Percentiles rank a stretch among this genome's conserved stretches.
phyloP scores from a whole-genome alignment of 2,797 vertebrate genomes.

The Peromyscus nudipes region DNA sequence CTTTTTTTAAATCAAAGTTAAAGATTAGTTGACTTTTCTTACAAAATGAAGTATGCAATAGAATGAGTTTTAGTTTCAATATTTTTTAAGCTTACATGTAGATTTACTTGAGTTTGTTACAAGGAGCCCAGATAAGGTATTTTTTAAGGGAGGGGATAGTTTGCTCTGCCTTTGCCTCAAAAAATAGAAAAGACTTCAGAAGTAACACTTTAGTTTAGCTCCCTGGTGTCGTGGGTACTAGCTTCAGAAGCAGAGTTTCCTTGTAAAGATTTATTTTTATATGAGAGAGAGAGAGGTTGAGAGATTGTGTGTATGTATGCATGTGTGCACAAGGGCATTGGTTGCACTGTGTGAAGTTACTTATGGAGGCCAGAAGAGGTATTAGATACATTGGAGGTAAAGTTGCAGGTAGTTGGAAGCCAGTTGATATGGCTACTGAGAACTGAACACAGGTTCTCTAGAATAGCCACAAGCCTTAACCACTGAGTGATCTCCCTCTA shows the following conservation, averaged over 20 bases:
- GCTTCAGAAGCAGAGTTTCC: conserved; percentile 2
- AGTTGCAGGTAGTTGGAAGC: background rate
- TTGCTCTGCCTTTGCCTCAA: conserved; percentile 31
- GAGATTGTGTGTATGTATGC: background rate
- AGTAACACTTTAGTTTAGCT: conserved; percentile 52
- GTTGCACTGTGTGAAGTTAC: background rate
- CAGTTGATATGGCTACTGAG: no score
- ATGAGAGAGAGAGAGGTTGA: background rate
- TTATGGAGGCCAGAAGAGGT: background rate
- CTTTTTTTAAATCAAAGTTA: background rate
- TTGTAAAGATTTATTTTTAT: background rate
- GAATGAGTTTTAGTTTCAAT: conserved; percentile 20
- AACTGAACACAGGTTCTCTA: background rate
- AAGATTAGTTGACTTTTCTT: conserved; percentile 37
- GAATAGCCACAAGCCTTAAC: background rate
- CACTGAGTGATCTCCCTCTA: background rate
- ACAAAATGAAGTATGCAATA: conserved; percentile 49
- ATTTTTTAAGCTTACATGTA: conserved; percentile 29
- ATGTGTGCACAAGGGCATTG: background rate
- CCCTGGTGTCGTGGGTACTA: background rate
- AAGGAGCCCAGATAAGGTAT: background rate
- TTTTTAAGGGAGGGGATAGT: background rate
- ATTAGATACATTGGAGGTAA: background rate
- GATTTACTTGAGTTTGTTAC: background rate
- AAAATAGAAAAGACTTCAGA: background rate